phyloP scores from a whole-genome alignment of 2,113 vertebrate species.

The Hippocampus comes region DNA sequence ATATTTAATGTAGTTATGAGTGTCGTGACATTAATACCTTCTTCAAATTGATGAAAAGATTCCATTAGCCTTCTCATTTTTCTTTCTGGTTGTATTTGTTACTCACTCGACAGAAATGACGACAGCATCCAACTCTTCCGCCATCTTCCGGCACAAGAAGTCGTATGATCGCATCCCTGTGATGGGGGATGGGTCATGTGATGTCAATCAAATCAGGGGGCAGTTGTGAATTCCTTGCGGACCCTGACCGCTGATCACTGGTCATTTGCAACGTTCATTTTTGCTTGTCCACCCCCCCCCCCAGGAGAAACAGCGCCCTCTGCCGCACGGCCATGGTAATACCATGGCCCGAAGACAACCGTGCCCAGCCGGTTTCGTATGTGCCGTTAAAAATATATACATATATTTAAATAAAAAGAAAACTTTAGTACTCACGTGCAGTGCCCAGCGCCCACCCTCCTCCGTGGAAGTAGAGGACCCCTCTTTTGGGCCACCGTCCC shows the following conservation, averaged over 20 bases:
- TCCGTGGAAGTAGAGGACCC: conserved; percentile 87
- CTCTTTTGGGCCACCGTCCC: conserved; percentile 67
- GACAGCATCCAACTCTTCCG: conserved; percentile 85
- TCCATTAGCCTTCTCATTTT: too few relatives aligned
- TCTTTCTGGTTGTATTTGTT: background rate
- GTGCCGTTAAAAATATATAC: too few relatives aligned
- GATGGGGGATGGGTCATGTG: background rate
- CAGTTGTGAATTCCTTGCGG: too few relatives aligned
- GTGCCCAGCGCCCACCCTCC: conserved; percentile 92
- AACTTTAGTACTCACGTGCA: conserved; percentile 75
- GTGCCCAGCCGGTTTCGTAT: too few relatives aligned
- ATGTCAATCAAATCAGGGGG: background rate
- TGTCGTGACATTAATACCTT: too few relatives aligned
- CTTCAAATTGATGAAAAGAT: too few relatives aligned
- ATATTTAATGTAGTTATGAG: too few relatives aligned
- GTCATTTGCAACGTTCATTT: background rate
- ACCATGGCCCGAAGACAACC: background rate
- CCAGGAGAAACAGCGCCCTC: background rate
- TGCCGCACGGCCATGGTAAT: background rate
- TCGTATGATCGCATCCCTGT: conserved; percentile 85
- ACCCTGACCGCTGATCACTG: background rate
- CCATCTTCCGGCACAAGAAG: conserved; percentile 82
- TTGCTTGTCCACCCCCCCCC: background rate
- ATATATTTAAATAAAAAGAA: background rate
- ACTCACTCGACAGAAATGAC: conserved; percentile 94